A percentile compares a stretch with the other conserved stretches of the same genome.
These are phyloP conservation scores for Rapana venosa DNA, from an alignment of 2,888 invertebrate species.

Conservation along the genomic window DNA sequence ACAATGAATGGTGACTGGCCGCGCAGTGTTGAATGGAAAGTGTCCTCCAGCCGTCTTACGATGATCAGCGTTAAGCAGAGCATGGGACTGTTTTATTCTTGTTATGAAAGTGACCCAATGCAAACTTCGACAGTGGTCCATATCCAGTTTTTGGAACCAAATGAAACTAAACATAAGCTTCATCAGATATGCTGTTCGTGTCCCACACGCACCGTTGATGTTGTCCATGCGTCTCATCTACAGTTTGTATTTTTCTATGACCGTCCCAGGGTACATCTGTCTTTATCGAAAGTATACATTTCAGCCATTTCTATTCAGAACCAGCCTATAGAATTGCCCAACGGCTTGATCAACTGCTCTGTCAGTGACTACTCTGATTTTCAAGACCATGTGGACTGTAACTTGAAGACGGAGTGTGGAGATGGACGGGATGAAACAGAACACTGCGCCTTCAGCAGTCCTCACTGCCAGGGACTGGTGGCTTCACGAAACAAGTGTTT, in stretches of 20 bases:
- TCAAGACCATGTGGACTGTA: slow-evolving; percentile 1
- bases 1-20: too few species aligned
- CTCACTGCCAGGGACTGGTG: neutral
- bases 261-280: too few species aligned
- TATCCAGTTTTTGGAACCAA: neutral
- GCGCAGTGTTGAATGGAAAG: neutral
- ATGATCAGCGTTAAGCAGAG: neutral
- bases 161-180: neutral
- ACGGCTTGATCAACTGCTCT: slow-evolving; percentile 12
- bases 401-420: neutral
- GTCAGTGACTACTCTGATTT: neutral
- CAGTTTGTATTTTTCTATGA: neutral
- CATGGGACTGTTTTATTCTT: neutral
- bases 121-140: neutral
- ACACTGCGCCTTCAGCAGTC: slow-evolving; percentile 19
- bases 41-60: too few species aligned
- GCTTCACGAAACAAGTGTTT: neutral
- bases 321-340: neutral
- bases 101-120: neutral
- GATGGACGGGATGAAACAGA: slow-evolving; percentile 28
- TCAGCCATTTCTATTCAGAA: neutral
- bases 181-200: neutral
- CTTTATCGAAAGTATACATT: neutral
- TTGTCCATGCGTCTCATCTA: neutral
- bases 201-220: neutral